These are phyloP conservation scores for Papilio elwesi DNA, from an alignment of 2,888 invertebrate species.

Conservation along the genomic window DNA sequence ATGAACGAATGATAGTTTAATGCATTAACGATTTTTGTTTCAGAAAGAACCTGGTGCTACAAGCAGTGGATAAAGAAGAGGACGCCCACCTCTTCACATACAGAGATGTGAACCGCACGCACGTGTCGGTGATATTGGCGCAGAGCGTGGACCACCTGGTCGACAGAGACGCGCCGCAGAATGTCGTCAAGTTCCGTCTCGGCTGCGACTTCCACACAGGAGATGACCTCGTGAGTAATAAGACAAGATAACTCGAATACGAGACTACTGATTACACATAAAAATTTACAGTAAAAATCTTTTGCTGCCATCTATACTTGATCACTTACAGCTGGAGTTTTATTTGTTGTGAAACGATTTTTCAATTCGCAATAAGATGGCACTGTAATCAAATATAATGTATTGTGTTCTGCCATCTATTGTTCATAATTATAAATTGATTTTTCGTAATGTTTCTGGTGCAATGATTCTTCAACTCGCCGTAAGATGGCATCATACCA, in stretches of 20 bases:
- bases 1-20: no score
- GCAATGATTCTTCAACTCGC: no score
- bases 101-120: conserved; percentile 90
- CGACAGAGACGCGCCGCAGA: conserved; percentile 91
- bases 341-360: no score
- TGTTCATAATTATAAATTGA: no score
- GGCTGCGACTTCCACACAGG: conserved; percentile 89
- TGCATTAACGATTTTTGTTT: conserved; percentile 32
- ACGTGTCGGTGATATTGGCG: conserved; percentile 89
- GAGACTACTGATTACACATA: not conserved
- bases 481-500: no score
- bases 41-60: conserved; percentile 87
- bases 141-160: conserved; percentile 92
- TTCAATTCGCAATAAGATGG: no score
- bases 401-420: no score
- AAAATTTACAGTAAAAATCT: no score
- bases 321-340: no score
- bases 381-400: no score
- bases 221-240: conserved; percentile 85
- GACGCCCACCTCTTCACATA: conserved; percentile 89
- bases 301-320: not conserved
- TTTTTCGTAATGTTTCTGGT: no score
- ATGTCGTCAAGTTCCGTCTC: conserved; percentile 92
- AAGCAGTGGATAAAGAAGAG: conserved; percentile 88
- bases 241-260: not conserved